Conservation (phyloP, 1,140 invertebrate species). For the Coboldia fuscipes region DNA sequence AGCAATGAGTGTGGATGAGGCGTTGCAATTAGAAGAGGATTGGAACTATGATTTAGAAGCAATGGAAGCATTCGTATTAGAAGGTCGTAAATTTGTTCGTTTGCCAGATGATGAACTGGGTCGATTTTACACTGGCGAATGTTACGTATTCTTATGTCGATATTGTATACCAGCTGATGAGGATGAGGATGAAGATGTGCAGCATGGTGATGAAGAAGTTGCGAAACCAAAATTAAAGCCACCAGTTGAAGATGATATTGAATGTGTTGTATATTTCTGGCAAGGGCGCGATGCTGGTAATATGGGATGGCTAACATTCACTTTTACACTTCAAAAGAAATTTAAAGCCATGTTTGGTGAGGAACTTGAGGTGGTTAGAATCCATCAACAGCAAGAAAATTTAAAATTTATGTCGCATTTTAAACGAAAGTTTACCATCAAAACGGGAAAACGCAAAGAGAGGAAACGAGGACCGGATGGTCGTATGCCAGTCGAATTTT, state of each 20-base stretch:
- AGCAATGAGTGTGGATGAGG: conserved; percentile 64
- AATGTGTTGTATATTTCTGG: conserved; percentile 99
- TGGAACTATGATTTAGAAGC: conserved; percentile 92
- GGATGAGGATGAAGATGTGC: conserved; percentile 21
- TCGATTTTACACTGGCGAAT: conserved; percentile 84
- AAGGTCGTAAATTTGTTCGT: conserved; percentile 90
- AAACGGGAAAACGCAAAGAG: conserved; percentile 64
- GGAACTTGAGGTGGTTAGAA: conserved; percentile 88
- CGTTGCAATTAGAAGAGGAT: conserved; percentile 74
- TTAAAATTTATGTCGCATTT: conserved; percentile 98
- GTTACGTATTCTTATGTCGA: conserved; percentile 94
- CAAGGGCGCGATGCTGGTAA: conserved; percentile 92
- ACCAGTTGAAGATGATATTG: conserved; percentile 66
- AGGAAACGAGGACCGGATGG: conserved; percentile 24
- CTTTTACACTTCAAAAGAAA: conserved; percentile 93
- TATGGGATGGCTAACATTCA: conserved; percentile 99
- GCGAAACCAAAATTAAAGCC: conserved; percentile 28
- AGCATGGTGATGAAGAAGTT: conserved; percentile 26
- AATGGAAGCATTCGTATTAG: conserved; percentile 96
- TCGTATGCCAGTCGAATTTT: conserved; percentile 65
- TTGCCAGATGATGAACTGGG: conserved; percentile 89
- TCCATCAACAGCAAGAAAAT: conserved; percentile 98
- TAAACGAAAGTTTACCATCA: conserved; percentile 86
- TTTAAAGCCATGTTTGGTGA: conserved; percentile 91
- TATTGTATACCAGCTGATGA: conserved; percentile 61